Percentiles rank a stretch among this genome's conserved stretches.
Evolutionary conservation across 2,113 vertebrate genomes (phyloP).

Genomic region (Dromaius novaehollandiae): DNA sequence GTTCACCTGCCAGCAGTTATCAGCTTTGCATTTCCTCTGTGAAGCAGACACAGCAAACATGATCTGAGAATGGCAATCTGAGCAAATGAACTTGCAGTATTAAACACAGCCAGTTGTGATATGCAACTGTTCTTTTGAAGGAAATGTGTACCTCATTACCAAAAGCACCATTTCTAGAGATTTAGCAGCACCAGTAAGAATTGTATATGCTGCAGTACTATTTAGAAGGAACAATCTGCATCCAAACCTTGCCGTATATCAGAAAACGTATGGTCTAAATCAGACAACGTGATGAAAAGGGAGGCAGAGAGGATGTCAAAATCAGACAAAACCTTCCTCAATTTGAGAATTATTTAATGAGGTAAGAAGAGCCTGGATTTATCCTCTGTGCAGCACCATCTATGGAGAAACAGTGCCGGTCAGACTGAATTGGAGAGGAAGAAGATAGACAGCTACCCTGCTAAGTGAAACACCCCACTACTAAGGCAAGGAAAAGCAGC

Average conservation of each 20-base stretch:
- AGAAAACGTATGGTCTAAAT: background rate
- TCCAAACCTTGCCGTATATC: background rate
- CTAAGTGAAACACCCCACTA: background rate
- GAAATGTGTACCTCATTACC: background rate
- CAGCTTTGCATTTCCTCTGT: background rate
- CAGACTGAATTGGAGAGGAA: background rate
- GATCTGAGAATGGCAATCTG: background rate
- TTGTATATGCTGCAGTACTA: background rate
- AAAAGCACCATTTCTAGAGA: background rate
- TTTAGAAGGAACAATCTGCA: background rate
- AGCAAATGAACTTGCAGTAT: background rate
- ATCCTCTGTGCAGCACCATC: background rate
- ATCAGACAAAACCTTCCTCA: background rate
- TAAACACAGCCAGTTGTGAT: background rate
- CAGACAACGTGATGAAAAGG: background rate
- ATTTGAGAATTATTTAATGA: background rate
- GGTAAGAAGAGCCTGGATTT: background rate
- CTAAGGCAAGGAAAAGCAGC: background rate
- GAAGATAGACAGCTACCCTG: background rate
- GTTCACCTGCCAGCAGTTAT: background rate
- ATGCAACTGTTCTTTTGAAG: background rate
- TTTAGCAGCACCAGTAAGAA: background rate
- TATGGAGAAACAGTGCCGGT: background rate
- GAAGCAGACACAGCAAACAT: background rate
- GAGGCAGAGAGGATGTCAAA: background rate